These are phyloP conservation scores for Centrocercus urophasianus DNA, from an alignment of 2,113 vertebrate species.

Conservation along the genomic window DNA sequence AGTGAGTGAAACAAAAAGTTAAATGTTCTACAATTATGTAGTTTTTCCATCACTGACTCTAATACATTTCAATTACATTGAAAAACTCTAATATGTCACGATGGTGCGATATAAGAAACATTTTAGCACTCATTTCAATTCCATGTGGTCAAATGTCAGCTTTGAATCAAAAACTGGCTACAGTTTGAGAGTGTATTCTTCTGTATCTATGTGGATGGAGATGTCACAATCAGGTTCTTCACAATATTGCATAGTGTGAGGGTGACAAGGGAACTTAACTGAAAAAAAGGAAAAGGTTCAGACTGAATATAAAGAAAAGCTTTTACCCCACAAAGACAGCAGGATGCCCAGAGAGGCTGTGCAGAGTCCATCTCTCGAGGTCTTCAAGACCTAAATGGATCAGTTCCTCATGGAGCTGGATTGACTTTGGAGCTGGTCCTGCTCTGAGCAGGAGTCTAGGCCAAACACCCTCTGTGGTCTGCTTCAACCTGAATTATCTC, in stretches of 20 bases:
- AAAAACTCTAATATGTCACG: background rate
- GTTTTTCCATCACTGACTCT: background rate
- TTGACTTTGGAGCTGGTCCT: background rate
- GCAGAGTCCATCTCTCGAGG: background rate
- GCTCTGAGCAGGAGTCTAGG: background rate
- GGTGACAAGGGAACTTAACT: background rate
- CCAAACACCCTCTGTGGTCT: fast-evolving
- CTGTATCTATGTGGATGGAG: background rate
- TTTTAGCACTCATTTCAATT: background rate
- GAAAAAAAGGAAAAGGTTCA: background rate
- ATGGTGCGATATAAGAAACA: background rate
- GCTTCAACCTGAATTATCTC: background rate
- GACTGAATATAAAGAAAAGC: background rate
- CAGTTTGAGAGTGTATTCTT: background rate
- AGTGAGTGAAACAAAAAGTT: background rate
- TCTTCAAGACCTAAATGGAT: background rate
- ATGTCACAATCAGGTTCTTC: background rate
- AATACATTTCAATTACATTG: background rate
- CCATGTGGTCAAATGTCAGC: background rate
- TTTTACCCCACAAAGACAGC: background rate
- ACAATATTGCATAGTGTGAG: background rate
- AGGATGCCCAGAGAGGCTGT: background rate
- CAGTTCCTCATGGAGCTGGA: background rate
- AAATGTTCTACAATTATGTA: background rate
- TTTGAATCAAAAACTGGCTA: background rate